Base-by-base conservation (phyloP, 2,797 vertebrate genomes). In the Poeciliopsis presidionis region DNA sequence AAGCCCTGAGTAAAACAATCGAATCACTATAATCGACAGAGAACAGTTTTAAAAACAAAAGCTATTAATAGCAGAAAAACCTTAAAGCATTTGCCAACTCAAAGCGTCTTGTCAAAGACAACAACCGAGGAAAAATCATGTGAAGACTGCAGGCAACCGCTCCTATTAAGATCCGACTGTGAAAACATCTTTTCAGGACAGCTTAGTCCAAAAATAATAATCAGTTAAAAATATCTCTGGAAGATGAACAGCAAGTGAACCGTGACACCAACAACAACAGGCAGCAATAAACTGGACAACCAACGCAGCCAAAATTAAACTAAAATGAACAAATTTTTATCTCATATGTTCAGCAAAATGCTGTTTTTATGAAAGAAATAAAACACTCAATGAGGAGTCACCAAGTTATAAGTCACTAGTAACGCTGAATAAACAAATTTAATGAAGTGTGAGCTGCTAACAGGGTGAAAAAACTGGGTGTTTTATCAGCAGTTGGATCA, bases 221-320 rank as follows among this genome's bases (percentile, higher is more conserved):
- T 81, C 72, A n/a, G 84, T 77, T 86, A 76, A 81, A 89, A 90
- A 90, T 89, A 91, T 72, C 78, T 13, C 2, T 2, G 22, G 7
- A 39, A 65, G 49, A 73, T 57, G 59, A 25, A 53, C 6, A n/a
- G 77, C 25, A 81, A 72, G 43, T 36, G 49, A 41, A 39, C 59
- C 9, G 1, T 11, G 57, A 25, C 4, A 11, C 36, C 8, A 67
- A 25, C 63, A 25, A 41, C 36, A 25, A 41, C 36, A 9, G 22
- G 9, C 20, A 41, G 18, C 39, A 43, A 22, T 20, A 67, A 41
- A 22, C 33, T 4, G 61, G 18, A 43, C 30, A 33, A 25, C 3
- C 9, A 2, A 1, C 22, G 63, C 12, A 67, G 36, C 18, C 18
- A 55, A 39, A 28, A 65, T 67, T 22, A 22, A 39, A 39, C 33